Percentiles rank a stretch among this genome's conserved stretches.
These are phyloP conservation scores for Ascaphus truei DNA, from an alignment of 2,113 vertebrate genomes.

Conservation along the genomic window DNA sequence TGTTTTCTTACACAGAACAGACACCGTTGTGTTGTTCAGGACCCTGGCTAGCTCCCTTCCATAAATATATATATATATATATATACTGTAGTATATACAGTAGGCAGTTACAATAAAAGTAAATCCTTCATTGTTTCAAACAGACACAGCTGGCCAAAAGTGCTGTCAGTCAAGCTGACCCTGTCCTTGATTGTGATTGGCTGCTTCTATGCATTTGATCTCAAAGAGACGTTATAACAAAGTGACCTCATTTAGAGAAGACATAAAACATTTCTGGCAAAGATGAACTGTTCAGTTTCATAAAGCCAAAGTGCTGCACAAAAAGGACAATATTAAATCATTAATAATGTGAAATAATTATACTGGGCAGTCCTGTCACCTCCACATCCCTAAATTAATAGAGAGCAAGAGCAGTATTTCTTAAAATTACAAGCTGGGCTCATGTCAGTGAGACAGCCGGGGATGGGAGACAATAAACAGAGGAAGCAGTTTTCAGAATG, in stretches of 20 bases:
- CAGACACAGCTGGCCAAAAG: not conserved
- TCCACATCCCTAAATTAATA: conserved; percentile 37
- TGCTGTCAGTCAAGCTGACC: not conserved
- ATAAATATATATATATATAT: too few relatives aligned
- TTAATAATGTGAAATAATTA: conserved; percentile 38
- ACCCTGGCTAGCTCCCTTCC: not conserved
- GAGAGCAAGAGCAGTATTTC: conserved; percentile 34
- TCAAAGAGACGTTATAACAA: conserved; percentile 23
- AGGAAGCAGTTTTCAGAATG: not conserved
- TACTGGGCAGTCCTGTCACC: conserved; percentile 30
- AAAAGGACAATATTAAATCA: conserved; percentile 39
- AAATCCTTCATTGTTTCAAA: too few relatives aligned
- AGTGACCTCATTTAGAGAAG: conserved; percentile 28
- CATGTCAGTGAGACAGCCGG: not conserved
- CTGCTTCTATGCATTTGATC: not conserved
- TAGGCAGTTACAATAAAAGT: too few relatives aligned
- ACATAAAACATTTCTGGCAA: conserved; percentile 36
- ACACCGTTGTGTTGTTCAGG: not conserved
- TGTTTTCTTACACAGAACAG: too few relatives aligned
- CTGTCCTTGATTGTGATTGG: conserved; percentile 15
- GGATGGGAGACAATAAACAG: conserved; percentile 5
- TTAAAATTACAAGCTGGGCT: conserved; percentile 16
- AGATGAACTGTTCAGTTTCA: conserved; percentile 38
- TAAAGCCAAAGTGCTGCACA: conserved; percentile 32
- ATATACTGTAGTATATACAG: too few relatives aligned